Conservation (phyloP, 1,140 invertebrate species). For the Alviniconcha marisindica region DNA sequence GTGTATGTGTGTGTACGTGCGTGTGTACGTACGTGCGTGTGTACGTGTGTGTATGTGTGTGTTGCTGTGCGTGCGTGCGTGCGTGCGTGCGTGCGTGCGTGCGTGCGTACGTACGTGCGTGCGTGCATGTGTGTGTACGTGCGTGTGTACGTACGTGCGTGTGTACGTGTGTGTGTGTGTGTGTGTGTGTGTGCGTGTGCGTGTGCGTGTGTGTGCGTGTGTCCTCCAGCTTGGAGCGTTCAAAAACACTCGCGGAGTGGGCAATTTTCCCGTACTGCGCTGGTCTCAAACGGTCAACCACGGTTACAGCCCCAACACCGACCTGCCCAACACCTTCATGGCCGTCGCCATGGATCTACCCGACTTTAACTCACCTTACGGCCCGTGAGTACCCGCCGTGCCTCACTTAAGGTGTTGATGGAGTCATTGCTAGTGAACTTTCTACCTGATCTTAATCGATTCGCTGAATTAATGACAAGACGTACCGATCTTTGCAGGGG, state of each 20-base stretch:
- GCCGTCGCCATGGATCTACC: conserved; percentile 69
- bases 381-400: conserved; percentile 47
- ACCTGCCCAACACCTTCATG: conserved; percentile 69
- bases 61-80: no score
- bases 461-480: no score
- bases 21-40: no score
- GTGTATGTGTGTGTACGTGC: no score
- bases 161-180: no score
- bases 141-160: not conserved
- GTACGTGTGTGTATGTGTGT: no score
- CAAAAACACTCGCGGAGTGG: no score
- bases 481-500: no score
- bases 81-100: no score
- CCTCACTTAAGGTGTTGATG: not conserved
- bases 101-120: conserved; percentile 38
- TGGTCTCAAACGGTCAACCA: conserved; percentile 69
- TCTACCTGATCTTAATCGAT: not conserved
- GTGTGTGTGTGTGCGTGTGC: no score
- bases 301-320: conserved; percentile 68
- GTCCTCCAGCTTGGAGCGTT: not conserved
- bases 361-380: conserved; percentile 61
- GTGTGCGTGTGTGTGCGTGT: not conserved
- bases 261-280: conserved; percentile 57
- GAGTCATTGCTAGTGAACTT: no score
- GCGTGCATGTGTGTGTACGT: conserved; percentile 39